Evolutionary conservation across 2,888 invertebrate genomes (phyloP).

Genomic region (Rhopalosiphum nymphaeae): DNA sequence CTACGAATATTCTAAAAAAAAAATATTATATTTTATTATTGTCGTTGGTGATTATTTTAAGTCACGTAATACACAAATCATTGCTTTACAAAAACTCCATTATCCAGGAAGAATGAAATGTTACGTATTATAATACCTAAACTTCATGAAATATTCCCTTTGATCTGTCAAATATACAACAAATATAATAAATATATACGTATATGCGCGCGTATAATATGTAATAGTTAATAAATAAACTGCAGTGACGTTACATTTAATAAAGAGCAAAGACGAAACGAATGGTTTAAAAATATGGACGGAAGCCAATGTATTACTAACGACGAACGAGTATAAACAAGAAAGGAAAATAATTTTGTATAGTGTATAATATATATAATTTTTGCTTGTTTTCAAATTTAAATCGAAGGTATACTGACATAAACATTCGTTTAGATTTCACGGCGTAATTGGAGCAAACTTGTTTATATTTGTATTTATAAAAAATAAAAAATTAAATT

Average conservation of each 20-base stretch:
- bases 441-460: conserved; percentile 26
- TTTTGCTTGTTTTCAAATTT: conserved; percentile 18
- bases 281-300: conserved; percentile 42
- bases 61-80: conserved; percentile 13
- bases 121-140: conserved; percentile 3
- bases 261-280: conserved; percentile 37
- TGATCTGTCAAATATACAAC: conserved; percentile 38
- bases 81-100: neutral
- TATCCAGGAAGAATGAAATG: neutral
- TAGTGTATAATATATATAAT: neutral
- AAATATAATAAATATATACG: neutral
- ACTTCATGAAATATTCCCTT: neutral
- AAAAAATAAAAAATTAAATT: conserved; percentile 1
- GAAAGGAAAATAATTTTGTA: neutral
- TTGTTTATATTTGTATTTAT: neutral
- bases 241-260: conserved; percentile 28
- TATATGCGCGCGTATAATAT: neutral
- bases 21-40: conserved; percentile 14
- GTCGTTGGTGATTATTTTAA: neutral
- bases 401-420: neutral
- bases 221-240: conserved; percentile 33
- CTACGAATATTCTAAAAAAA: conserved; percentile 2
- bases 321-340: neutral
- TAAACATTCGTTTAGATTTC: neutral
- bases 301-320: conserved; percentile 46